These are phyloP conservation scores for Apogon hyalosoma DNA, from an alignment of 2,797 vertebrate species.

Conservation along the genomic window DNA sequence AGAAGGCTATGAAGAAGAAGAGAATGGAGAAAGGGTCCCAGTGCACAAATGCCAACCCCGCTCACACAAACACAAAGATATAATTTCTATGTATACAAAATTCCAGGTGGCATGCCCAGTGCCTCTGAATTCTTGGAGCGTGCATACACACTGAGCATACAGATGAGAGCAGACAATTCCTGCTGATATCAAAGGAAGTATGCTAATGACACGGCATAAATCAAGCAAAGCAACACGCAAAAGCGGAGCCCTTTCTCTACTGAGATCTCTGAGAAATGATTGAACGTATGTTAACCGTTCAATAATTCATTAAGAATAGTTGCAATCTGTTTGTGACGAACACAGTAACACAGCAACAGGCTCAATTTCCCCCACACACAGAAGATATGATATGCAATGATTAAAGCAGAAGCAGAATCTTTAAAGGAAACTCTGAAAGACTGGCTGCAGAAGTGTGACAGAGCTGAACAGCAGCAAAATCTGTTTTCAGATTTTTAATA, in stretches of 20 bases:
- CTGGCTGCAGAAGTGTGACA: slow-evolving; percentile 10
- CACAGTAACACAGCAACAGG: slow-evolving; percentile 65
- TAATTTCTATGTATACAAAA: slow-evolving; percentile 31
- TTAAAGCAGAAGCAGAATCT: slow-evolving; percentile 49
- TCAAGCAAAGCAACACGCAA: slow-evolving; percentile 30
- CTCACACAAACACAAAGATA: slow-evolving; percentile 12
- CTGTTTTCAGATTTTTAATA: slow-evolving; percentile 65
- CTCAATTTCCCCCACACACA: slow-evolving; percentile 38
- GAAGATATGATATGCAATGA: slow-evolving; percentile 55
- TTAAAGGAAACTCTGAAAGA: slow-evolving; percentile 27
- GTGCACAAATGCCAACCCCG: slow-evolving; percentile 29
- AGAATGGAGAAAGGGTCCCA: slow-evolving; percentile 25
- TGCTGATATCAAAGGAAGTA: slow-evolving; percentile 62
- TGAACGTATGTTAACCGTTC: slow-evolving; percentile 48
- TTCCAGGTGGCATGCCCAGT: slow-evolving; percentile 44
- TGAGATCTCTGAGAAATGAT: slow-evolving; percentile 38
- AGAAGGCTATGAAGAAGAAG: slow-evolving; percentile 26
- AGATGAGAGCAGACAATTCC: slow-evolving; percentile 46
- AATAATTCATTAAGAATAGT: slow-evolving; percentile 67
- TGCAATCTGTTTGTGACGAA: slow-evolving; percentile 40
- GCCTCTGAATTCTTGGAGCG: slow-evolving; percentile 20
- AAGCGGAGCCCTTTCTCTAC: slow-evolving; percentile 32
- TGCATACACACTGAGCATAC: slow-evolving; percentile 34
- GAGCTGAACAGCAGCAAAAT: slow-evolving; percentile 31
- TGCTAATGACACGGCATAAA: slow-evolving; percentile 41